Percentiles rank a stretch among this genome's conserved stretches.
Conservation (phyloP, 2,113 vertebrate genomes). For the Cranoglanis bouderius region DNA sequence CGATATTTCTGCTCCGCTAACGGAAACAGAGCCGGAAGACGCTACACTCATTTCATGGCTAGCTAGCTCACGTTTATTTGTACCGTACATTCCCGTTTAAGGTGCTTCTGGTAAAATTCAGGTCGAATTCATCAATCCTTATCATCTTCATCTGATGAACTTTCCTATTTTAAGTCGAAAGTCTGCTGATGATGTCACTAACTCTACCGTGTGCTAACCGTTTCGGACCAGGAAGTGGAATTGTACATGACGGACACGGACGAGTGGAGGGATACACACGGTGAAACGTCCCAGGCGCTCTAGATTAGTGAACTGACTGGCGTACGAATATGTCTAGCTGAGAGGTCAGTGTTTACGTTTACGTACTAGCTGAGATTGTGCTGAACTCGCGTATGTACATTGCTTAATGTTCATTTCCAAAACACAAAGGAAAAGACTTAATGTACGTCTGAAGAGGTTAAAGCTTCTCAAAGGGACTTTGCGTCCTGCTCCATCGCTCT, state of each 20-base stretch:
- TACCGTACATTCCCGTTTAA: too few species aligned
- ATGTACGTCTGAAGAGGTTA: neutral
- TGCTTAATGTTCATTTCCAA: neutral
- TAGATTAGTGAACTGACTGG: too few species aligned
- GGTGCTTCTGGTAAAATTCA: too few species aligned
- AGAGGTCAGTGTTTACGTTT: too few species aligned
- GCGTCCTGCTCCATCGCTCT: constrained; percentile 55
- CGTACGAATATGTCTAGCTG: too few species aligned
- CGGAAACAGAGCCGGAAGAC: neutral
- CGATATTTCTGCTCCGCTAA: neutral
- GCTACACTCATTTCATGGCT: neutral
- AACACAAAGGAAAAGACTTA: neutral
- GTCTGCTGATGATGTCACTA: neutral
- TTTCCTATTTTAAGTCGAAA: neutral
- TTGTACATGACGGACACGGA: too few species aligned
- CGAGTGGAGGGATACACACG: too few species aligned
- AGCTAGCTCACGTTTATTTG: neutral
- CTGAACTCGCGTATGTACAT: neutral
- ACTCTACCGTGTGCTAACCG: neutral
- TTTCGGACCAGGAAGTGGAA: too few species aligned
- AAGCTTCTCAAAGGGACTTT: constrained; percentile 1
- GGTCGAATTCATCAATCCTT: too few species aligned
- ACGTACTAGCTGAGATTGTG: too few species aligned
- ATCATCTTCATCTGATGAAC: too few species aligned
- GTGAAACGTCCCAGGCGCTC: too few species aligned